Percentiles rank a stretch among this genome's conserved stretches.
Evolutionary conservation across 2,113 vertebrate genomes (phyloP).

Genomic region (Osmerus mordax): DNA sequence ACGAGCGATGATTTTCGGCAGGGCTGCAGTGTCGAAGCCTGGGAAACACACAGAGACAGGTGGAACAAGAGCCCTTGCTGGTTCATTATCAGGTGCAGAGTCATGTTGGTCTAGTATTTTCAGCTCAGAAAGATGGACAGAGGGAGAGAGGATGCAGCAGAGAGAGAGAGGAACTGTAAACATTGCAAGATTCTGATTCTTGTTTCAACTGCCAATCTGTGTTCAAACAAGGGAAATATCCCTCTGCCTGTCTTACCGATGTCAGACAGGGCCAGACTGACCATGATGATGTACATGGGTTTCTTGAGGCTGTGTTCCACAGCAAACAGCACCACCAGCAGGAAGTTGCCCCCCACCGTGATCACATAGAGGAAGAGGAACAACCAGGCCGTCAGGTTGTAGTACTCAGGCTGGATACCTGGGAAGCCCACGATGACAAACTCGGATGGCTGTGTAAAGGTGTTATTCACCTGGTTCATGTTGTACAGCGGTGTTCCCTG

Average conservation of each 20-base stretch:
- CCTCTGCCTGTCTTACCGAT: constrained; percentile 17
- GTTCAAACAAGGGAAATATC: too few species aligned
- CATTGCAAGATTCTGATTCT: background rate
- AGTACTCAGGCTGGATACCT: constrained; percentile 35
- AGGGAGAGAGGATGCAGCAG: too few species aligned
- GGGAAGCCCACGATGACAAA: constrained; percentile 54
- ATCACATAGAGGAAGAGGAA: constrained; percentile 47
- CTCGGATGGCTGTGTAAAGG: constrained; percentile 21
- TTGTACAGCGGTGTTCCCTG: constrained; percentile 7
- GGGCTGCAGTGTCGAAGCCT: constrained; percentile 44
- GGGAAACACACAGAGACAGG: background rate
- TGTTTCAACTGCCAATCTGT: too few species aligned
- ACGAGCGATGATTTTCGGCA: constrained; percentile 52
- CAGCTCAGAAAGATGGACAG: too few species aligned
- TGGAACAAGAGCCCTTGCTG: background rate
- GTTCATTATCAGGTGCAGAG: background rate
- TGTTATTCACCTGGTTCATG: constrained; percentile 36
- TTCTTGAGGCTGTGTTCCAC: constrained; percentile 50
- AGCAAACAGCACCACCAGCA: constrained; percentile 43
- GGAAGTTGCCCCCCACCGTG: constrained; percentile 37
- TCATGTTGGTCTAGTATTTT: too few species aligned
- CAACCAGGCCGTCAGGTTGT: constrained; percentile 29
- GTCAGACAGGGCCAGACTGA: constrained; percentile 55
- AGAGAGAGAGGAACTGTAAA: background rate
- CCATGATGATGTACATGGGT: constrained; percentile 56